Conservation (phyloP, 2,113 vertebrate species). For the Hyperoodon ampullatus region DNA sequence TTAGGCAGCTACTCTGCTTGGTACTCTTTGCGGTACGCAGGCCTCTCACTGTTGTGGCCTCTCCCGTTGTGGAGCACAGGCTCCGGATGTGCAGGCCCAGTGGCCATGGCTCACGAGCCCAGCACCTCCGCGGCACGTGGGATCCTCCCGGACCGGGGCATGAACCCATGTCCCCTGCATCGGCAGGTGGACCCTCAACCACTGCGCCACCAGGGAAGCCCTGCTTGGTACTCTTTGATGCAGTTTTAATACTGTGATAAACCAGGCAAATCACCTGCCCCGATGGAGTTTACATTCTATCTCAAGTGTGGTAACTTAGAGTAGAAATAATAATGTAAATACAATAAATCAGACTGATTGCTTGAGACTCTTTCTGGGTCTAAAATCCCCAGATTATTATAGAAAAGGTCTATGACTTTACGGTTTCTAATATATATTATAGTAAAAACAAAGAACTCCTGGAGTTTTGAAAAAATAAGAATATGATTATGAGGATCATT, state of each 20-base stretch:
- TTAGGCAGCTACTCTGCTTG: not conserved
- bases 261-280: not conserved
- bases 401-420: not conserved
- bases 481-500: not conserved
- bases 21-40: not conserved
- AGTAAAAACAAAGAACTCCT: not conserved
- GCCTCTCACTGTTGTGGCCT: too few relatives aligned
- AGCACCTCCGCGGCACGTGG: too few relatives aligned
- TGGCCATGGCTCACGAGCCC: too few relatives aligned
- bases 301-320: not conserved
- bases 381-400: not conserved
- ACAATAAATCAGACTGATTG: not conserved
- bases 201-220: too few relatives aligned
- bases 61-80: too few relatives aligned
- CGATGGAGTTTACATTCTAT: not conserved
- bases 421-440: not conserved
- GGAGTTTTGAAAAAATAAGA: not conserved
- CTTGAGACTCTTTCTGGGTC: not conserved
- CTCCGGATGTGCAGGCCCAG: too few relatives aligned
- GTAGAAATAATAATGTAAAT: not conserved
- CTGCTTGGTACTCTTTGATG: not conserved
- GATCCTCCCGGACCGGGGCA: too few relatives aligned
- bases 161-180: too few relatives aligned
- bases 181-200: too few relatives aligned
- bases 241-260: not conserved